Evolutionary conservation across 2,113 vertebrate genomes (phyloP).

Genomic region (Cygnus buccinator): DNA sequence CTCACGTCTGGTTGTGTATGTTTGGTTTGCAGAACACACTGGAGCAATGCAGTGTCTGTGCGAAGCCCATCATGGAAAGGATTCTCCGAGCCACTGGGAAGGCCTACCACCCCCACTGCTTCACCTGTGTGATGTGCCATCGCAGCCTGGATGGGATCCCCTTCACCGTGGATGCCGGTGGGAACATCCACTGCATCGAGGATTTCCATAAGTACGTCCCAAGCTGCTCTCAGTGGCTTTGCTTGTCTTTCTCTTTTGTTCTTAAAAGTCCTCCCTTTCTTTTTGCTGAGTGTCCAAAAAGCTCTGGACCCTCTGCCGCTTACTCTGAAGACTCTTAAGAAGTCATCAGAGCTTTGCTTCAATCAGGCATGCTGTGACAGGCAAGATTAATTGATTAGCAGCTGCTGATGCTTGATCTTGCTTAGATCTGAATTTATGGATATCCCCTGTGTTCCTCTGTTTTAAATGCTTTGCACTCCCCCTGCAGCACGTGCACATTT

Average conservation of each 20-base stretch:
- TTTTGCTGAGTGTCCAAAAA: not conserved
- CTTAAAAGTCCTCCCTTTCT: not conserved
- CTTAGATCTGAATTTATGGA: not conserved
- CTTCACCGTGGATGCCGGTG: constrained; percentile 94
- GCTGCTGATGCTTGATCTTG: not conserved
- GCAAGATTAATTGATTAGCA: not conserved
- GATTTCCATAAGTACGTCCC: constrained; percentile 94
- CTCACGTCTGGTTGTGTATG: not conserved
- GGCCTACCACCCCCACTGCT: constrained; percentile 98
- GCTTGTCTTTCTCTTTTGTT: not conserved
- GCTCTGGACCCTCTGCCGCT: not conserved
- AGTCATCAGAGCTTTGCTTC: not conserved
- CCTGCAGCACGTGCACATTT: not conserved
- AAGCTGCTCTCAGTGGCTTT: not conserved
- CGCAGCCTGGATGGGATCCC: constrained; percentile 97
- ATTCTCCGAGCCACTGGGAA: constrained; percentile 97
- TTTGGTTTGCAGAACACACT: constrained; percentile 87
- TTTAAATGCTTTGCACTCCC: not conserved
- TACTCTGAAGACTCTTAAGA: not conserved
- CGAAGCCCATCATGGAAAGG: constrained; percentile 97
- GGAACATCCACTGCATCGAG: constrained; percentile 98
- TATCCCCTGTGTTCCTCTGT: not conserved
- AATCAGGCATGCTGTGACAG: not conserved
- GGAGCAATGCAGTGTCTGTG: constrained; percentile 93
- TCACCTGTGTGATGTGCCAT: constrained; percentile 95